Conservation (phyloP, 2,113 vertebrate genomes). For the Channa maculata region DNA sequence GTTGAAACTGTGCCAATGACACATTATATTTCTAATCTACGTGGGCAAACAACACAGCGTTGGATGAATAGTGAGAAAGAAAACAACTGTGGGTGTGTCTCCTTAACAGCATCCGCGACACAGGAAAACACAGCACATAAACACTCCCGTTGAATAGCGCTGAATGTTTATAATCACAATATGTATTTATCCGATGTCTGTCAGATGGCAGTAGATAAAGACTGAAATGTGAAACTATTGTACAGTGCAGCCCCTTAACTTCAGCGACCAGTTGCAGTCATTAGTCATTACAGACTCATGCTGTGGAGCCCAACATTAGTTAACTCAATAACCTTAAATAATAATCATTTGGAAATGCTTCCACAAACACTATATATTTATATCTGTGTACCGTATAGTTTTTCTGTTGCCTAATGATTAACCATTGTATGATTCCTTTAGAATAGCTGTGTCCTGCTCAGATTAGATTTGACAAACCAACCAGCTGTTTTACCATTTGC, state of each 20-base stretch:
- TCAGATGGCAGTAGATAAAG: slow-evolving; percentile 5
- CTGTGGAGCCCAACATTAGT: neutral
- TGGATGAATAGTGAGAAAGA: neutral
- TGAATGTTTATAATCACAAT: neutral
- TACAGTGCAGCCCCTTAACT: too few species aligned
- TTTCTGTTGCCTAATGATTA: neutral
- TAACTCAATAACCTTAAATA: neutral
- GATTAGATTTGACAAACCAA: neutral
- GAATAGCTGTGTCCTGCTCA: too few species aligned
- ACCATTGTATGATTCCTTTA: too few species aligned
- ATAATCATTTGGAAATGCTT: neutral
- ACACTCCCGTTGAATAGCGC: slow-evolving; percentile 6
- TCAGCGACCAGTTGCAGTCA: too few species aligned
- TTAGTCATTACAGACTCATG: neutral
- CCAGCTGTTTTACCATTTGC: too few species aligned
- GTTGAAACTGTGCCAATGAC: too few species aligned
- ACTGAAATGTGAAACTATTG: neutral
- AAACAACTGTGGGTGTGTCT: slow-evolving; percentile 1
- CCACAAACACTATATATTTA: too few species aligned
- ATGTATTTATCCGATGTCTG: slow-evolving; percentile 27
- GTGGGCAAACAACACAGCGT: neutral
- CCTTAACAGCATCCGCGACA: slow-evolving; percentile 18
- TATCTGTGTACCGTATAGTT: too few species aligned
- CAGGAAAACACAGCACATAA: slow-evolving; percentile 20
- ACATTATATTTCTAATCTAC: too few species aligned